Conservation (phyloP, 1,140 invertebrate species). For the Procambarus virginalis region DNA sequence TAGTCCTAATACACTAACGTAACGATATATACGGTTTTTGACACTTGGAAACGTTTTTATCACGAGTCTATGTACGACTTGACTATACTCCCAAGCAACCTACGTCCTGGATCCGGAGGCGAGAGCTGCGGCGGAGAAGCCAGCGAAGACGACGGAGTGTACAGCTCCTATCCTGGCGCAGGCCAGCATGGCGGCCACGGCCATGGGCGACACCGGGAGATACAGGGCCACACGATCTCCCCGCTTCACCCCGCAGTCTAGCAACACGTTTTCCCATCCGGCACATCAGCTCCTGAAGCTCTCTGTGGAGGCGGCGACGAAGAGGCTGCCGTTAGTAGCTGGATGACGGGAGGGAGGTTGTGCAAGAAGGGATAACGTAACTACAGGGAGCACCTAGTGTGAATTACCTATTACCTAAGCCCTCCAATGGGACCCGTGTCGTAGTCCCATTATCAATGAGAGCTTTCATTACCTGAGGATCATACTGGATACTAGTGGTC, state of each 20-base stretch:
- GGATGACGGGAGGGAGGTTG: background rate
- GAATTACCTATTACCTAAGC: too few species aligned
- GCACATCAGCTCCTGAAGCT: constrained; percentile 74
- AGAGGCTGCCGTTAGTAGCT: background rate
- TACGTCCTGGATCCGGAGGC: constrained; percentile 75
- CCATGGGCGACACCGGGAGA: constrained; percentile 76
- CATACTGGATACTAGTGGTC: too few species aligned
- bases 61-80: too few species aligned
- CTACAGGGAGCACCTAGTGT: background rate
- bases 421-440: too few species aligned
- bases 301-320: constrained; percentile 16
- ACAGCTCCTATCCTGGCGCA: constrained; percentile 77
- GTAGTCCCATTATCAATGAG: too few species aligned
- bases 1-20: too few species aligned
- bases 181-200: constrained; percentile 76
- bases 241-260: constrained; percentile 74
- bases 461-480: too few species aligned
- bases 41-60: too few species aligned
- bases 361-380: background rate
- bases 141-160: constrained; percentile 80
- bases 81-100: constrained; percentile 23
- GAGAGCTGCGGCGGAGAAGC: constrained; percentile 79
- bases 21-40: too few species aligned
- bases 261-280: constrained; percentile 75
- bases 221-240: constrained; percentile 78